Evolutionary conservation across 2,888 invertebrate species (phyloP), one percentile per base, ranked within the genome.

Genomic region (Charanyca ferruginea): DNA sequence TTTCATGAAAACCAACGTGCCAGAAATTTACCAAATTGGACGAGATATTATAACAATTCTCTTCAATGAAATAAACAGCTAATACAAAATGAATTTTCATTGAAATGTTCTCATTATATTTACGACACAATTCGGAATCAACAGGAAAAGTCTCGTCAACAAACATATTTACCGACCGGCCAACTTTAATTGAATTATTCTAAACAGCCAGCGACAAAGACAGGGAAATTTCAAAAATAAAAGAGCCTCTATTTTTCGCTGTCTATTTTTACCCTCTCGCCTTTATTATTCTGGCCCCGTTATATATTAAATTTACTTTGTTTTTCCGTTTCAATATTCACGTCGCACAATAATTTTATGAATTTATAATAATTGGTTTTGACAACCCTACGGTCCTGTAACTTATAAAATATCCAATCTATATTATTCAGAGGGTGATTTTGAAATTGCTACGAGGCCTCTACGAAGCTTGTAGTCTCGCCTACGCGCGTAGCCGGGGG

Each of bases 401-500:
- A 44, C 35, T 73, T 55, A 28, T 45, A 54, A 53, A 71, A 28
- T 23, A 72, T 65, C 35, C 61, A 74, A 77, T 85, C 77, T 75
- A 67, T 76, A 81, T 85, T 74, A 81, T 85, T 81, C 79, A 61
- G 63, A 74, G 73, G 79, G 71, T 70, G 55, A 72, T 73, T 74
- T 63, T 55, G 22, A 28, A 59, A 71, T 73, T 48, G 80, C 83
- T 73, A 79, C 84, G 83, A 63, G 59, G 54, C 63, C 51, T 66
- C 83, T 80, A 83, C 84, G 38, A 35, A 16, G 79, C 57, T 45
- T 58, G 59, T 55, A 62, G 75, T 8, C 69, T 49, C 73, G 63
- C 77, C 86, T 86, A 87, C 86, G 85, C 74, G 57, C 85, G 85
- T 83, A 85, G 84, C 71, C 5, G 44, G 73, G 74, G 62, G 38